Evolutionary conservation across 2,113 vertebrate genomes (phyloP).

Genomic region (Oophaga pumilio): DNA sequence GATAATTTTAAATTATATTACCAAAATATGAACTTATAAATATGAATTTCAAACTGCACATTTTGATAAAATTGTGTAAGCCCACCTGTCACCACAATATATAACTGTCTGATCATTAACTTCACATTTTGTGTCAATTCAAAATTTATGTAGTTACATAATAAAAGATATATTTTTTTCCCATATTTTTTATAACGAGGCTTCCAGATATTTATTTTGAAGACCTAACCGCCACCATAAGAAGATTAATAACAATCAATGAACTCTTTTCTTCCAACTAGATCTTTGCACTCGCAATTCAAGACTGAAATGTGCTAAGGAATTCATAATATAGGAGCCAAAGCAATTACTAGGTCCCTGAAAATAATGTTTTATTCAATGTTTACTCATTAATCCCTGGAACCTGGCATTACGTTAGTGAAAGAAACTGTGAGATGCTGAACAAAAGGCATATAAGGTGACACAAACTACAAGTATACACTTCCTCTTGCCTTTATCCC

Average conservation of each 20-base stretch:
- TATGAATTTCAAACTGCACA: too few species aligned
- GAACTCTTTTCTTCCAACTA: neutral
- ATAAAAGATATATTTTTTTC: too few species aligned
- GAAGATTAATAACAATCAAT: neutral
- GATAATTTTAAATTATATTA: too few species aligned
- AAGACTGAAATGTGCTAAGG: neutral
- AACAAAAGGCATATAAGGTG: conserved; percentile 58
- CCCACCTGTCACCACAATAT: too few species aligned
- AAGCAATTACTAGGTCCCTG: neutral
- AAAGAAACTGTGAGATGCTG: conserved; percentile 48
- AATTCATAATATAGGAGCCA: conserved; percentile 8
- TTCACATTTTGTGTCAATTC: too few species aligned
- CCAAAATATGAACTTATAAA: too few species aligned
- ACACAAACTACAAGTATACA: conserved; percentile 43
- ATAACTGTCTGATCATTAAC: too few species aligned
- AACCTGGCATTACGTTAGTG: conserved; percentile 26
- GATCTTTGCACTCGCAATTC: neutral
- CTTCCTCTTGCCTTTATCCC: conserved; percentile 59
- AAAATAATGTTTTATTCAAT: conserved; percentile 31
- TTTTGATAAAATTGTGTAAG: too few species aligned
- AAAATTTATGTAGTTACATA: neutral
- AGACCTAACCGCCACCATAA: neutral
- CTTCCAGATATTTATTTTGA: neutral
- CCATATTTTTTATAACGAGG: neutral
- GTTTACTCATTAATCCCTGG: conserved; percentile 26